Evolutionary conservation across 1,140 invertebrate species (phyloP), one percentile per base, ranked within the genome.

Genomic region (Leptinotarsa undecemlineata): DNA sequence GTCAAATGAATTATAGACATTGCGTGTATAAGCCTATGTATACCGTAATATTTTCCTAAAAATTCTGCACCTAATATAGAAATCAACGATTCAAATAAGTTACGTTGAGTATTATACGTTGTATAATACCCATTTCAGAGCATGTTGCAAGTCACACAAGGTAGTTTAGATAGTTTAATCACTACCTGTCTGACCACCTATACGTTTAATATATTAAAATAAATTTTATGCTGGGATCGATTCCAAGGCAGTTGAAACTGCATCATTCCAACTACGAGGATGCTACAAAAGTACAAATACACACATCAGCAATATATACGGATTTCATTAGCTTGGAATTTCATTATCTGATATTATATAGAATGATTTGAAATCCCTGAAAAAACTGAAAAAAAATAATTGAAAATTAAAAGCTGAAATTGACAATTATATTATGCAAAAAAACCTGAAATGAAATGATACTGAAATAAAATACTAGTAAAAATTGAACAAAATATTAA

Each of bases 91-190:
- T 57, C n/a, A 57, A 57, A 57, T 15, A 15, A 57, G n/a, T 57
- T 57, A 57, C 15, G n/a, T 42, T 57, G 51, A 15, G 14, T 57
- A 57, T 57, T 57, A 19, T n/a, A 57, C 51, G 51, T 57, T 57
- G 51, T 57, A 57, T 57, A 57, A 57, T 57, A 57, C 17, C n/a
- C 51, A 57, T 57, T 57, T 57, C 51, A 17, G n/a, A 19, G 51
- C 51, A 57, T 57, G 51, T 57, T 57, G 51, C 51, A 19, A 14
- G 51, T 57, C 15, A 57, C 51, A 57, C 51, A 5, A 57, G 51
- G 51, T 57, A 57, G 51, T 57, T 57, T 57, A 57, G 51, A 57
- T 57, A 57, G 51, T 57, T 57, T 57, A 57, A 57, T 57, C 51
- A 57, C 51, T 57, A 19, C 17, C 17, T 57, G 51, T 57, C 51